Percentiles rank a stretch among this genome's conserved stretches.
phyloP scores from a whole-genome alignment of 2,797 vertebrate genomes.

The Atherinosoma microstoma region DNA sequence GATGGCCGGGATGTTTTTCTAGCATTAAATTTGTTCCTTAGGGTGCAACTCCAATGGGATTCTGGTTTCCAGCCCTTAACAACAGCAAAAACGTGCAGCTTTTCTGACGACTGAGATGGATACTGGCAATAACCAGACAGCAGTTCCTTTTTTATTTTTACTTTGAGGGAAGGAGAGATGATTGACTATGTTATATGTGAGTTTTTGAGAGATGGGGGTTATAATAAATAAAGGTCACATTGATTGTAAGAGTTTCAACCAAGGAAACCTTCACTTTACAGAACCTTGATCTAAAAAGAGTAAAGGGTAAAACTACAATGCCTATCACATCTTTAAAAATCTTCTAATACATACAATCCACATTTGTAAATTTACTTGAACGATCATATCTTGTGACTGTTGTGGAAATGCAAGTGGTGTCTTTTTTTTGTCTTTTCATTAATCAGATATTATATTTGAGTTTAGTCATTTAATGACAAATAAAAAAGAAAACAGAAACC shows the following conservation, averaged over 20 bases:
- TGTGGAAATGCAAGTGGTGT: not conserved
- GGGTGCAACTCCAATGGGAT: slow-evolving; percentile 86
- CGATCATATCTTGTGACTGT: slow-evolving; percentile 3
- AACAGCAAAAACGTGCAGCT: slow-evolving; percentile 87
- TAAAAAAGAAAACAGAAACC: not conserved
- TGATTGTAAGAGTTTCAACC: slow-evolving; percentile 80
- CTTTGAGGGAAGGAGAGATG: slow-evolving; percentile 84
- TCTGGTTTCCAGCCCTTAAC: slow-evolving; percentile 85
- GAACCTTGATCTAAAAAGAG: slow-evolving; percentile 73
- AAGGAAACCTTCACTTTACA: slow-evolving; percentile 72
- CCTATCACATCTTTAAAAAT: slow-evolving; percentile 19
- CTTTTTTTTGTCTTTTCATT: slow-evolving; percentile 7
- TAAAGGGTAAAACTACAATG: slow-evolving; percentile 60
- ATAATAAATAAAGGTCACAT: slow-evolving; percentile 86
- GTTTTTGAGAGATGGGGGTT: slow-evolving; percentile 84
- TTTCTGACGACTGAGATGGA: slow-evolving; percentile 88
- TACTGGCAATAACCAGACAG: slow-evolving; percentile 86
- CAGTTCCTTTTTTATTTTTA: slow-evolving; percentile 85
- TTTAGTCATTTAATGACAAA: not conserved
- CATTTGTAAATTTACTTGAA: slow-evolving; percentile 20
- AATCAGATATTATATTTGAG: not conserved
- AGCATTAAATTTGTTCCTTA: slow-evolving; percentile 87
- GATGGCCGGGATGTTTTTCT: slow-evolving; percentile 87
- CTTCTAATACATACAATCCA: slow-evolving; percentile 31
- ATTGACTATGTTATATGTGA: slow-evolving; percentile 86